These are phyloP conservation scores for Lycia hirtaria DNA, from an alignment of 2,888 invertebrate species.

Conservation along the genomic window DNA sequence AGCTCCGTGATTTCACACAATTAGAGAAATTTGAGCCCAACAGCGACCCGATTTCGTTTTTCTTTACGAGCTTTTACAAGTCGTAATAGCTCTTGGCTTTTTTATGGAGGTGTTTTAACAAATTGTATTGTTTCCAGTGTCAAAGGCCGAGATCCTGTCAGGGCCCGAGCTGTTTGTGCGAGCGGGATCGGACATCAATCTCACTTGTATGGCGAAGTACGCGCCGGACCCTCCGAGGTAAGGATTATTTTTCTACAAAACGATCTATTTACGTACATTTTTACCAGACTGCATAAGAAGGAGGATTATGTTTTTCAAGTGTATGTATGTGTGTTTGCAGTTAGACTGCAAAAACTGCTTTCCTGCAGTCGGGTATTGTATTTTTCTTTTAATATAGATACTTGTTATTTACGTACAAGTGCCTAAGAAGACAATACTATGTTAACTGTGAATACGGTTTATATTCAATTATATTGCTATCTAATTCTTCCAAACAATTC, in stretches of 20 bases:
- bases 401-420: neutral
- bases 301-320: too few species aligned
- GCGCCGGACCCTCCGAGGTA: conserved; percentile 93
- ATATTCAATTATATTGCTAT: too few species aligned
- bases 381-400: too few species aligned
- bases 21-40: conserved; percentile 3
- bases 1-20: conserved; percentile 20
- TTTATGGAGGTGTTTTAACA: conserved; percentile 26
- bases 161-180: conserved; percentile 94
- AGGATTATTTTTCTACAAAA: conserved; percentile 38
- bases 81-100: conserved; percentile 16
- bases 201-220: conserved; percentile 94
- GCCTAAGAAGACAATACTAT: too few species aligned
- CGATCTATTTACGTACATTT: neutral
- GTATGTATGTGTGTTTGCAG: too few species aligned
- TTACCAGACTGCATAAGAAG: too few species aligned
- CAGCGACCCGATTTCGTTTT: conserved; percentile 15
- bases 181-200: conserved; percentile 96
- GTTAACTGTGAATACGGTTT: too few species aligned
- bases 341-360: too few species aligned
- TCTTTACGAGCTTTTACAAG: conserved; percentile 14
- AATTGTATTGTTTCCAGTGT: conserved; percentile 86
- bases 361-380: too few species aligned
- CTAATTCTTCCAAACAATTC: too few species aligned
- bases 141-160: conserved; percentile 94